Evolutionary conservation across 92 coral and sea anemone species (phyloP), one percentile per base, ranked within the genome.

Genomic region (Parazoanthus swiftii): DNA sequence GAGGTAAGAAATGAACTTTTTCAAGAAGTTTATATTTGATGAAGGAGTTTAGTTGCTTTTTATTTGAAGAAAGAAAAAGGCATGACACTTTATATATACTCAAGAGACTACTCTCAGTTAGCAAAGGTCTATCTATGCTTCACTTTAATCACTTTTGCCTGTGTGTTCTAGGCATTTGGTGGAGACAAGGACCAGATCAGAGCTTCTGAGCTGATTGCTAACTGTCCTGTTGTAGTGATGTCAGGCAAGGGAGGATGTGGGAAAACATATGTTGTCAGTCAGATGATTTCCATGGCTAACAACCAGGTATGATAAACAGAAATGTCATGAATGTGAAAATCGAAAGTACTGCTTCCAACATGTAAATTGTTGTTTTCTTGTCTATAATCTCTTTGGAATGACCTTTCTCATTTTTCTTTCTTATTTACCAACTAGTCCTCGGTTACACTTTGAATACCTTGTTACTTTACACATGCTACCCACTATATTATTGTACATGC

Each of bases 241-340:
- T 91, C 91, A 35, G 93, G 93, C 5, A 89, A 89, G 51, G 93
- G 93, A 76, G 93, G 93, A 25, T 83, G 93, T 71, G 93, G 93
- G 15, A 91, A 91, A 73, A 91, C 93, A 21, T 74, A 82, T 91
- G 93, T 91, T 13, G 89, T 91, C 79, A 82, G 91, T 37, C 38
- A 78, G 54, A 36, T 91, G 35, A 48, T 90, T 14, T 43, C 86
- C 5, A 51, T 35, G 18, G 86, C 68, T 37, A 35, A 81, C 13
- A 63, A 81, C 16, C 85, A 59, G 85, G 85, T 81, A 81, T 20
- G 26, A 10, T 26, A 51, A 38, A 23, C 70, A 18, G 70, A 75
- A 35, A 20, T 36, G 4, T 26, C 6, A 10, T 74, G 46, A 36
- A 21, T 4, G n/a, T 63, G 21, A 63, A 23, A 1, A 63, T 20